Base-by-base conservation (phyloP, 1,140 invertebrate species). In the Micrasema minimum region DNA sequence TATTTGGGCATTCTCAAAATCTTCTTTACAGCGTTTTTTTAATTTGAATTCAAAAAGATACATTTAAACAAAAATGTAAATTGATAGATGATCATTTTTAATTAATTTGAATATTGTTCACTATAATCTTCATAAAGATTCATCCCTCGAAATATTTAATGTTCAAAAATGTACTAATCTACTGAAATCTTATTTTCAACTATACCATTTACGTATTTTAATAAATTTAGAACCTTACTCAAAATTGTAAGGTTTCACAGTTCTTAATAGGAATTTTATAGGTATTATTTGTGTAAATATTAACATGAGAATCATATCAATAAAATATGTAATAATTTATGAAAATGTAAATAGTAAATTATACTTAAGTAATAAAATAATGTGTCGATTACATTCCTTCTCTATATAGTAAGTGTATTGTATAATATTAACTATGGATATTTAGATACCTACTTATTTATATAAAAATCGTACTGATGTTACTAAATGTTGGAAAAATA, bases 401-500 rank as follows among this genome's bases (percentile, higher is more conserved):
- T 50, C 38, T 69, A 53, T 68, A 72, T 46, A 55, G 61, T 51
- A 61, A 62, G n/a, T n/a, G n/a, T n/a, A n/a, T n/a, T n/a, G n/a
- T n/a, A n/a, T n/a, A n/a, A 61, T 48, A 69, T 51, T 61, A 72
- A 14, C 10, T 67, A 59, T 22, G 6, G 26, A n/a, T 57, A 62
- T 62, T 43, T 43, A 57, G 57, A 43, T 61, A 65, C 64, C 69
- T 72, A 72, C 66, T 75, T 75, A 71, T 75, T n/a, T n/a, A n/a
- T n/a, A n/a, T n/a, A 65, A 59, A 66, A 75, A 65, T 72, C 69
- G 73, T 75, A 75, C 73, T 75, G 73, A 75, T 75, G 73, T 75
- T 75, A 74, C 69, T 72, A 69, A 69, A 66, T 72, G 70, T 74
- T 69, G 68, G 72, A 51, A 66, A 66, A 66, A 43, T 31, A 62